Evolutionary conservation across 2,113 vertebrate genomes (phyloP), one percentile per base, ranked within the genome.

Genomic region (Actenoides hombroni): DNA sequence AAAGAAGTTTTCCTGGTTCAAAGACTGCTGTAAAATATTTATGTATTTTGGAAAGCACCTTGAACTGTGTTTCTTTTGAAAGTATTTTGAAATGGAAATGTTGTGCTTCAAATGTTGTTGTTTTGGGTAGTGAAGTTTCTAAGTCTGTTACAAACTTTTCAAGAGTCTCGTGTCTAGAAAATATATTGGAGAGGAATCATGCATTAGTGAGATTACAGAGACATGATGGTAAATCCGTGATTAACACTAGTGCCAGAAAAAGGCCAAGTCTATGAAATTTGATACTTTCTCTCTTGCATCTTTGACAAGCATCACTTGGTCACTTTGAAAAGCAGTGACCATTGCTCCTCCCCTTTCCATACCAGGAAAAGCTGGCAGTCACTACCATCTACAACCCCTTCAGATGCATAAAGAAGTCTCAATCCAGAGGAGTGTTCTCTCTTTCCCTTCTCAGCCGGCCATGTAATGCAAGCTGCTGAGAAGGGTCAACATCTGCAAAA

Each of bases 21-120:
- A 93, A 93, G 91, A 28, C 15, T 79, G 9, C 37, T 71, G 40
- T 78, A 40, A 94, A 91, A 81, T 86, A 70, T 80, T 91, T 91
- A 49, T 49, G 5, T 46, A 70, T 12, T 81, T 79, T 92, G 39
- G 46, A 56, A 84, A 95, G 6, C 8, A 80, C 19, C 26, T 46
- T 74, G 35, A 88, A 92, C 11, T 28, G 2, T 48, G 2, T 25
- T 88, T 74, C 67, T 74, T 90, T 83, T 83, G 37, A 80, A 86
- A 65, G 1, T 53, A 49, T 74, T 92, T 73, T 77, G 13, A 90
- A 88, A 63, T 1, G 4, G 8, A 90, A 83, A 73, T 53, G 2
- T 70, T 54, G 7, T 67, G 21, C 4, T 68, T 83, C 18, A 59
- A 33, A 4, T 16, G 8, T 59, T 85, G 42, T 14, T 0, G 24